Evolutionary conservation across 2,797 vertebrate genomes (phyloP).

Genomic region (Tragelaphus oryx): DNA sequence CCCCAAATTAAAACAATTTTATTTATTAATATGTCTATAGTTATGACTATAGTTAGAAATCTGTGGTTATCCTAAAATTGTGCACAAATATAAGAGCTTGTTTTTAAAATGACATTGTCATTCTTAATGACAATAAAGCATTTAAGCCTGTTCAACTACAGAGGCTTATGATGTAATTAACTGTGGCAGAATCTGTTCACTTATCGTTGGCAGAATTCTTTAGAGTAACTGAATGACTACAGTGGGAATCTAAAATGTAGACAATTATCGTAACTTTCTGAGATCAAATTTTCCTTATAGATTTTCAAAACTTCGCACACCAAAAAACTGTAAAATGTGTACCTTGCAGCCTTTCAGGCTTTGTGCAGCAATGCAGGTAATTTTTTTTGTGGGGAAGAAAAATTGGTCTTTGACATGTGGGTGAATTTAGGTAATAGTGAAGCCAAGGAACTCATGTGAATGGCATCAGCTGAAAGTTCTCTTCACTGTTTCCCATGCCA

Average conservation of each 20-base stretch:
- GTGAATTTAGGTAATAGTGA: background rate
- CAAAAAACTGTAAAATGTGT: background rate
- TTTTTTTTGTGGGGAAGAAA: background rate
- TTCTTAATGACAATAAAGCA: slow-evolving; percentile 13
- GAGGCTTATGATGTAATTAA: background rate
- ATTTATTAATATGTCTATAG: background rate
- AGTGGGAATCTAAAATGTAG: background rate
- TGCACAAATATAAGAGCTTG: slow-evolving; percentile 18
- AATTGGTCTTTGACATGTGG: background rate
- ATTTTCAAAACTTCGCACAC: background rate
- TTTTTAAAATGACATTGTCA: slow-evolving; percentile 39
- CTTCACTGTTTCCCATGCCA: no score
- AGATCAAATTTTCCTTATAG: background rate
- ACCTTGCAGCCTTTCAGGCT: background rate
- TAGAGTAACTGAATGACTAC: background rate
- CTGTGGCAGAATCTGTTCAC: background rate
- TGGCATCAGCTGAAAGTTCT: background rate
- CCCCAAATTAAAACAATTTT: slow-evolving; percentile 13
- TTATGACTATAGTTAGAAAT: slow-evolving; percentile 11
- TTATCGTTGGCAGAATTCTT: background rate
- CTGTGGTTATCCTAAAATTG: slow-evolving; percentile 3
- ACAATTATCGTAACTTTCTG: slow-evolving; percentile 34
- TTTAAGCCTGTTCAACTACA: background rate
- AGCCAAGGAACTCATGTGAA: background rate
- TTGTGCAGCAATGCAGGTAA: background rate